These are phyloP conservation scores for Rhynchophorus ferrugineus DNA, from an alignment of 1,140 invertebrate species.

Conservation along the genomic window DNA sequence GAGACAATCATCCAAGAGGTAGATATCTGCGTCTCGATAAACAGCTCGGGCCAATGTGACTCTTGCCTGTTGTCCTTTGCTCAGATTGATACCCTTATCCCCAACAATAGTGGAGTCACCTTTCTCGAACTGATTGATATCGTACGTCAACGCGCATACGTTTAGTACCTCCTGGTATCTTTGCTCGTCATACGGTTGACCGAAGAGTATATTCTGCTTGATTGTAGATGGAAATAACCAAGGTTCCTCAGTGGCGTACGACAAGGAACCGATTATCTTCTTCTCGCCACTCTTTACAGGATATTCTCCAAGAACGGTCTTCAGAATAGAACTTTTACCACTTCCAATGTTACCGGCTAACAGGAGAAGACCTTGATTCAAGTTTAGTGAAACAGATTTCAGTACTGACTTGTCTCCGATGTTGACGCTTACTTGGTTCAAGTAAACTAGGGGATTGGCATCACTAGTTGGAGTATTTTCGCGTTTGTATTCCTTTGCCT, in stretches of 20 bases:
- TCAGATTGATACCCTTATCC: constrained; percentile 71
- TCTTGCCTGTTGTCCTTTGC: constrained; percentile 84
- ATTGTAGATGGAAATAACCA: constrained; percentile 49
- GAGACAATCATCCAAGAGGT: constrained; percentile 76
- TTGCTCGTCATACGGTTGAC: constrained; percentile 36
- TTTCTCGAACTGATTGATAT: constrained; percentile 59
- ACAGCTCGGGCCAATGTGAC: constrained; percentile 80
- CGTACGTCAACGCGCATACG: constrained; percentile 56
- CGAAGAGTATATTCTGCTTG: constrained; percentile 59
- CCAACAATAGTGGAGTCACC: constrained; percentile 75
- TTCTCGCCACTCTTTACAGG: constrained; percentile 45
- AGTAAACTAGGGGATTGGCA: constrained; percentile 11
- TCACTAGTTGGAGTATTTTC: neutral
- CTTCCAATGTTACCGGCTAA: constrained; percentile 64
- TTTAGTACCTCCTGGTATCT: constrained; percentile 57
- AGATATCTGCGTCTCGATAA: constrained; percentile 70
- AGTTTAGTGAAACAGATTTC: constrained; percentile 49
- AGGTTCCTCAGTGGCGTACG: constrained; percentile 56
- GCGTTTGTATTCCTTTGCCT: constrained; percentile 11
- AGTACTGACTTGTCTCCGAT: constrained; percentile 43
- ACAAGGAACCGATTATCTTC: constrained; percentile 43
- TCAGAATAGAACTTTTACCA: constrained; percentile 72
- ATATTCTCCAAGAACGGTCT: constrained; percentile 72
- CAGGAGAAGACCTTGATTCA: constrained; percentile 49
- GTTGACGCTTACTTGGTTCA: constrained; percentile 18